Evolutionary conservation across 2,113 vertebrate species (phyloP).

Genomic region (Hemibagrus wyckioides): DNA sequence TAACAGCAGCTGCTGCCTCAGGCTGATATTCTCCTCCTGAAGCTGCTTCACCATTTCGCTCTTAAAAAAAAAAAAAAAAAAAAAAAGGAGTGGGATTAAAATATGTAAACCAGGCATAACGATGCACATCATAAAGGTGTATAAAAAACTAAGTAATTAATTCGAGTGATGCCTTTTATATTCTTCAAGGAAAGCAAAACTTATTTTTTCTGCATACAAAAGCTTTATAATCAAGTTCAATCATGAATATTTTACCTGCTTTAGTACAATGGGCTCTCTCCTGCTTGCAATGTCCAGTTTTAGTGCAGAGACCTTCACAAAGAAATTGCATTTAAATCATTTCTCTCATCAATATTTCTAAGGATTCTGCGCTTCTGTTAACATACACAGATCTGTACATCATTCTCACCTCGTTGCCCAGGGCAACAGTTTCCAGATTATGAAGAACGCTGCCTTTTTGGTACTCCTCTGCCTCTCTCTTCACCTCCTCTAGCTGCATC

Average conservation of each 20-base stretch:
- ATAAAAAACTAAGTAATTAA: not conserved
- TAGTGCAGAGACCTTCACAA: slow-evolving; percentile 66
- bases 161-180: not conserved
- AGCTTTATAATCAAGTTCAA: not conserved
- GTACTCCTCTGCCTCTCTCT: slow-evolving; percentile 56
- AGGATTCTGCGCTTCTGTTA: not conserved
- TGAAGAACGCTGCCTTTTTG: slow-evolving; percentile 49
- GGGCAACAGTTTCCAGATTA: slow-evolving; percentile 50
- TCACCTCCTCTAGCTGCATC: slow-evolving; percentile 55
- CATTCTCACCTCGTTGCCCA: slow-evolving; percentile 63
- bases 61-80: too few species aligned
- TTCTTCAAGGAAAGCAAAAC: not conserved
- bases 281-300: slow-evolving; percentile 68
- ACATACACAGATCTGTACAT: slow-evolving; percentile 2
- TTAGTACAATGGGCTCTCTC: slow-evolving; percentile 61
- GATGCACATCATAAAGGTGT: not conserved
- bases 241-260: slow-evolving; percentile 55
- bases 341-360: not conserved
- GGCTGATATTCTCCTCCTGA: slow-evolving; percentile 55
- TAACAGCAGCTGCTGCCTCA: slow-evolving; percentile 55
- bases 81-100: not conserved
- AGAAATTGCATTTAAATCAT: slow-evolving; percentile 14
- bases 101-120: not conserved
- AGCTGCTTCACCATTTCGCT: slow-evolving; percentile 48
- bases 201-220: not conserved